Base-by-base conservation (phyloP, 2,113 vertebrate species). In the Mastomys natalensis region DNA sequence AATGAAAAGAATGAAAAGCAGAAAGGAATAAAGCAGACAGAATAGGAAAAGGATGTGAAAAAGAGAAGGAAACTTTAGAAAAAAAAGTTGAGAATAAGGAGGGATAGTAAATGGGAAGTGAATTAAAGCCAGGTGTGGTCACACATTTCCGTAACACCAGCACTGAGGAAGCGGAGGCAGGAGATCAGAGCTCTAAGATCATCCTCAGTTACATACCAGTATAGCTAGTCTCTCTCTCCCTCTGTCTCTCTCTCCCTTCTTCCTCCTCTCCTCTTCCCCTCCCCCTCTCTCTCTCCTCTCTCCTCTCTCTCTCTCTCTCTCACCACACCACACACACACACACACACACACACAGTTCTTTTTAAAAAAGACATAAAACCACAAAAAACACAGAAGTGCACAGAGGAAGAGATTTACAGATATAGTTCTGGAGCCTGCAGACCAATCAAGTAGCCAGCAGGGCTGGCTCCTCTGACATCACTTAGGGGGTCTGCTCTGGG, bases 1-100 rank as follows among this genome's bases (percentile, higher is more conserved):
- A n/a, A 34, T 40, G 37, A n/a, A 73, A 92, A 89, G 86, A 92
- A 48, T 96, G 53, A 72, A 51, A 84, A 77, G 48, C 15, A 55
- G 73, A 66, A 80, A 80, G 21, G 7, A 68, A 40, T 80, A 86
- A 48, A 31, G 62, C 13, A 6, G 7, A 51, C 66, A 34, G 22
- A 29, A 19, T 43, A 31, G 62, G 40, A 81, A 16, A 26, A 66
- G 3, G n/a, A 34, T 15, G 24, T 37, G 82, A 43, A 31, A 64
- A 45, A 64, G n/a, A 26, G 40, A 60, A 40, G 55, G 51, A 80
- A 55, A n/a, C 29, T 66, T 66, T 55, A 22, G 21, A 22, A 29
- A 21, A 34, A 34, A 55, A n/a, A 58, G 31, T n/a, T n/a, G 53
- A 22, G 51, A 55, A 37, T 81, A 58, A 7, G 51, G 21, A 58